Base-by-base conservation (phyloP, 2,797 vertebrate species). In the Acropternis orthonyx region DNA sequence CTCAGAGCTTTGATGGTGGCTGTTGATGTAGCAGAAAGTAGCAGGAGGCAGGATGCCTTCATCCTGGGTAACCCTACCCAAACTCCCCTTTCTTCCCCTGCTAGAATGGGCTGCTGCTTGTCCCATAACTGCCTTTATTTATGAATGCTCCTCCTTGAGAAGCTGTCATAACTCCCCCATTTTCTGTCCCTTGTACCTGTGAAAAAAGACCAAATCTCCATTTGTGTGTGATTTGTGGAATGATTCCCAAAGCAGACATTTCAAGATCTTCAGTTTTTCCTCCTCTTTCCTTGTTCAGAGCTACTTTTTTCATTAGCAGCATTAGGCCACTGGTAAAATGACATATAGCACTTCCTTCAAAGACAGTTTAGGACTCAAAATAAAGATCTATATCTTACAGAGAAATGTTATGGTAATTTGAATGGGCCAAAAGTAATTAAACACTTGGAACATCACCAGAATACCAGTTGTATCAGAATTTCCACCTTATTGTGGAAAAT, bases 1-100 rank as follows among this genome's bases (percentile, higher is more conserved):
- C 32, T 43, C 41, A 0, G 0, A 37, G 55, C 27, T 66, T 26
- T 43, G 43, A 34, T 0, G 1, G 85, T 49, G 62, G 28, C 39
- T 59, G 24, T 37, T 55, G n/a, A 36, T 1, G 0, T 13, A 30
- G 34, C 34, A 52, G 69, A 21, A 52, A 65, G 62, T 41, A 83
- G 51, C 14, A 12, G 62, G 34, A 32, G 49, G 13, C 37, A 36
- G 48, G 24, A 44, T 22, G 14, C 21, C 46, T 69, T 46, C 27
- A 7, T 30, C 28, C 28, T 9, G 26, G 17, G 12, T 41, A 61
- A 9, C 26, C 8, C 22, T 48, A 23, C 15, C n/a, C n/a, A 41
- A 44, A 49, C 32, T 55, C 36, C 14, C 6, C 36, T 37, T 75
- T 51, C 14, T 37, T 10, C 4, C 15, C 10, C n/a, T 41, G 56